Evolutionary conservation across 2,888 invertebrate genomes (phyloP).

Genomic region (Agrotis segetum): DNA sequence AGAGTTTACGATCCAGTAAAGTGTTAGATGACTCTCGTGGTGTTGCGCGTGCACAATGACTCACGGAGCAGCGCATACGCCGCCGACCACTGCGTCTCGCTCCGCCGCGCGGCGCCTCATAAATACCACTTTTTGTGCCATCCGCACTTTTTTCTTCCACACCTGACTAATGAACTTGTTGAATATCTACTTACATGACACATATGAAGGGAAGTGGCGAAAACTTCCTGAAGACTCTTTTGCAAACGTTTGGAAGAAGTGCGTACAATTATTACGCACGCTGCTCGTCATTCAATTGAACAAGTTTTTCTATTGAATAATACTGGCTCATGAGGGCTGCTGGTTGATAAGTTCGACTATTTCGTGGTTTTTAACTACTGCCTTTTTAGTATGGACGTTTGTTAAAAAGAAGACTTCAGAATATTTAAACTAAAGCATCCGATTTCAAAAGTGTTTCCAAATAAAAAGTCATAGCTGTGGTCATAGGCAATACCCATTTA

Average conservation of each 20-base stretch:
- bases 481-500: slow-evolving; percentile 50
- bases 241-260: slow-evolving; percentile 16
- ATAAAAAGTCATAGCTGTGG: too few species aligned
- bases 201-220: slow-evolving; percentile 33
- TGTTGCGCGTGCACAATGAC: slow-evolving; percentile 36
- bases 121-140: slow-evolving; percentile 48
- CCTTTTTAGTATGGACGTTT: neutral
- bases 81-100: slow-evolving; percentile 33
- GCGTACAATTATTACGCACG: slow-evolving; percentile 31
- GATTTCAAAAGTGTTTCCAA: slow-evolving; percentile 7
- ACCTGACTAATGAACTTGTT: slow-evolving; percentile 56
- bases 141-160: slow-evolving; percentile 40
- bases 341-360: neutral
- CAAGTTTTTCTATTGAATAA: slow-evolving; percentile 16
- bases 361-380: neutral
- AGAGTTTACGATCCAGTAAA: too few species aligned
- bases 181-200: slow-evolving; percentile 47
- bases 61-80: slow-evolving; percentile 32
- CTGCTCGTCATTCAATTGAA: slow-evolving; percentile 14
- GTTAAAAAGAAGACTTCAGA: neutral
- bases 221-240: slow-evolving; percentile 33
- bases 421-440: slow-evolving; percentile 12
- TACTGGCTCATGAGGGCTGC: neutral
- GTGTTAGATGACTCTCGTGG: slow-evolving; percentile 16
- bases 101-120: slow-evolving; percentile 55